Percentiles rank a stretch among this genome's conserved stretches.
Evolutionary conservation across 2,797 vertebrate genomes (phyloP).

Genomic region (Morelia viridis): DNA sequence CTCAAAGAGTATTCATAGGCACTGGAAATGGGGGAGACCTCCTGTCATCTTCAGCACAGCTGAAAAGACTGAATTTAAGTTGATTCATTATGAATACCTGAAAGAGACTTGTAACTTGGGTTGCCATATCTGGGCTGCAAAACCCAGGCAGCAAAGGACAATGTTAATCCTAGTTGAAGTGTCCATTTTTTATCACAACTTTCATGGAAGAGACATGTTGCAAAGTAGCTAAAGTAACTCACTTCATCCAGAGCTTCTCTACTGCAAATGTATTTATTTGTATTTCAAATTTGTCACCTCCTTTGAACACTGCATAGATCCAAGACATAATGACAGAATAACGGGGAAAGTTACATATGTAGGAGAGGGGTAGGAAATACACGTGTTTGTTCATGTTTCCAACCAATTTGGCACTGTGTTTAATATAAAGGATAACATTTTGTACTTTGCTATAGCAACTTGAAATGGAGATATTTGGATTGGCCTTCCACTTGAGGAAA

Average conservation of each 20-base stretch:
- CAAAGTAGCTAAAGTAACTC: background rate
- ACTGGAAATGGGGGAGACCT: background rate
- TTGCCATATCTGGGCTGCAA: background rate
- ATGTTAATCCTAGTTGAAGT: background rate
- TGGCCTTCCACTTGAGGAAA: background rate
- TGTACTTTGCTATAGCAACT: background rate
- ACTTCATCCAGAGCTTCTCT: background rate
- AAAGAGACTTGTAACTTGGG: background rate
- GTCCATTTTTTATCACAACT: background rate
- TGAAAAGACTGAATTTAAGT: background rate
- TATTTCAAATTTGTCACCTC: too few relatives aligned
- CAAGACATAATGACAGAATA: background rate
- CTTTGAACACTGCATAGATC: background rate
- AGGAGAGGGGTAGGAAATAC: background rate
- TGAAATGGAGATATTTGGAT: background rate
- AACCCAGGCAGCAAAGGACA: background rate
- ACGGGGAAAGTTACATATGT: background rate
- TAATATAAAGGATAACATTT: background rate
- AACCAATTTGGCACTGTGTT: background rate
- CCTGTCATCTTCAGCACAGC: background rate
- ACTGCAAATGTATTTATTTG: background rate
- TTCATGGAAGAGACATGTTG: background rate
- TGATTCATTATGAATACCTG: background rate
- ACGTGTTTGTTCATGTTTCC: background rate
- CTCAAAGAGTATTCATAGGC: slow-evolving; percentile 22